Percentiles rank a stretch among this genome's conserved stretches.
Conservation (phyloP, 2,888 invertebrate species). For the Notodonta dromedarius region DNA sequence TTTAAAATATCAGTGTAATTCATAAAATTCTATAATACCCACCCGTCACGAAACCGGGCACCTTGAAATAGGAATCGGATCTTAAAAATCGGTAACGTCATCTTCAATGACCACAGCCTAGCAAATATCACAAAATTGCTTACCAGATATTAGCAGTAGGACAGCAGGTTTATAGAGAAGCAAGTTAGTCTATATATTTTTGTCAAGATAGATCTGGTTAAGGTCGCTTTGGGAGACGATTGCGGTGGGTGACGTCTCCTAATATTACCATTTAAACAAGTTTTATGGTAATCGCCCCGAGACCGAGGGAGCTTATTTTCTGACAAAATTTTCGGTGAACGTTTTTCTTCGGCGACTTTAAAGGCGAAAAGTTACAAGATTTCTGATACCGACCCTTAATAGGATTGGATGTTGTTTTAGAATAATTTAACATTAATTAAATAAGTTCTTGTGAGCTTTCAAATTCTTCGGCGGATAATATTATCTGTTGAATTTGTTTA, state of each 20-base stretch:
- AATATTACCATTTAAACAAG: constrained; percentile 85
- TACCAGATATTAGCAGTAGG: constrained; percentile 16
- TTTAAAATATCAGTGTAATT: constrained; percentile 27
- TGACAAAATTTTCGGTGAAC: constrained; percentile 69
- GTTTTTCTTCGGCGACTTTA: constrained; percentile 74
- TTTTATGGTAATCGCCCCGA: constrained; percentile 80
- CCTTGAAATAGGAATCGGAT: constrained; percentile 56
- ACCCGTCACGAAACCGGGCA: constrained; percentile 46
- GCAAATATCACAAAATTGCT: constrained; percentile 6
- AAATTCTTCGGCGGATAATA: constrained; percentile 51
- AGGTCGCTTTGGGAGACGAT: constrained; percentile 59
- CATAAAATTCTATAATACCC: constrained; percentile 42
- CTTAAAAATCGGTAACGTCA: constrained; percentile 48
- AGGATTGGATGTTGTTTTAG: constrained; percentile 71
- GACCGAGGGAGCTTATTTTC: constrained; percentile 75
- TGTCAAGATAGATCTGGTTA: constrained; percentile 58
- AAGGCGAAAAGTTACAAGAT: constrained; percentile 76
- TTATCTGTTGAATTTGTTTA: constrained; percentile 44
- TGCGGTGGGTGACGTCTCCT: constrained; percentile 77
- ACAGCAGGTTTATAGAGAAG: constrained; percentile 24
- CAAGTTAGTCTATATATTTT: constrained; percentile 27
- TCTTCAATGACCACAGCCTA: constrained; percentile 28
- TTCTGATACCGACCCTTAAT: constrained; percentile 71
- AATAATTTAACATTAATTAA: constrained; percentile 73
- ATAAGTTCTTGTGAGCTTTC: constrained; percentile 53